A percentile compares a stretch with the other conserved stretches of the same genome.
Conservation (phyloP, 2,113 vertebrate species). For the Pterocles burchelli region DNA sequence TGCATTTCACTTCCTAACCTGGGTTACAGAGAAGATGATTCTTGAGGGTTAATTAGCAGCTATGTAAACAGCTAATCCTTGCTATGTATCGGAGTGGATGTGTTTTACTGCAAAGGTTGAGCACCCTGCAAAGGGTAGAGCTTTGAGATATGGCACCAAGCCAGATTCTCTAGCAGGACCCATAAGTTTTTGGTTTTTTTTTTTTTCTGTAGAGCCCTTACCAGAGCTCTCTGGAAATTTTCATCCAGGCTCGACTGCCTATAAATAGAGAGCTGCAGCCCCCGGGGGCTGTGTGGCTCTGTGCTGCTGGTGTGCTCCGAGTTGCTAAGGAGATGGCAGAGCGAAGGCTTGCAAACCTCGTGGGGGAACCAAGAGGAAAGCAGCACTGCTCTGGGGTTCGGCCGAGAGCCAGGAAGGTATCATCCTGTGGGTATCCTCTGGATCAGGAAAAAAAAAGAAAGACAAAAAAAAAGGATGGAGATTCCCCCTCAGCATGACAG, state of each 20-base stretch:
- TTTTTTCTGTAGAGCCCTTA: neutral
- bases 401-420: neutral
- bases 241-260: neutral
- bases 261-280: constrained; percentile 45
- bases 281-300: constrained; percentile 17
- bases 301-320: constrained; percentile 39
- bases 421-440: neutral
- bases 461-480: neutral
- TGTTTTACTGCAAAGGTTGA: neutral
- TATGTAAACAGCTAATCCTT: constrained; percentile 27
- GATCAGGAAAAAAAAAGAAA: neutral
- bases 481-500: constrained; percentile 27
- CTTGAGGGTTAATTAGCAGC: constrained; percentile 26
- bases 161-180: neutral
- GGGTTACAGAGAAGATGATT: constrained; percentile 7
- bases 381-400: neutral
- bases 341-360: neutral
- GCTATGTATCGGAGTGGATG: neutral
- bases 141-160: neutral
- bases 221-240: constrained; percentile 49
- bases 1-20: constrained; percentile 55
- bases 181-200: neutral
- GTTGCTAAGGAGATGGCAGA: constrained; percentile 65
- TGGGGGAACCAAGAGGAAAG: neutral
- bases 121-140: neutral